phyloP scores from a whole-genome alignment of 2,888 invertebrate species.

The Helicoverpa assulta region DNA sequence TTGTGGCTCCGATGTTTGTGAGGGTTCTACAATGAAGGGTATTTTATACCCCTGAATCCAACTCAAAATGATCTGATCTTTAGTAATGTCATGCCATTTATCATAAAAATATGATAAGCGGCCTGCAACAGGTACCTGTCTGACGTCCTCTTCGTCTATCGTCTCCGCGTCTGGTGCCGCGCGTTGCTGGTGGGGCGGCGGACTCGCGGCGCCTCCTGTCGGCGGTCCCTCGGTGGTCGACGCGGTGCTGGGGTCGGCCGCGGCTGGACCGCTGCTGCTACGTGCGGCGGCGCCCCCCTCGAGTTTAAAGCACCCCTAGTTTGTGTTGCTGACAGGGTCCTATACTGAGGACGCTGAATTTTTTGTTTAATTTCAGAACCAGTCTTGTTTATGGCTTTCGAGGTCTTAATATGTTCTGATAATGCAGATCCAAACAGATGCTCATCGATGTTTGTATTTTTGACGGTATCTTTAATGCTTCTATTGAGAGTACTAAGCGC shows the following conservation, averaged over 20 bases:
- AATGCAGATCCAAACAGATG: too few relatives aligned
- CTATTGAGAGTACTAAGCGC: too few relatives aligned
- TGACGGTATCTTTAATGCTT: too few relatives aligned
- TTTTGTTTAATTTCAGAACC: not conserved
- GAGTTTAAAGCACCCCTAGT: constrained; percentile 18
- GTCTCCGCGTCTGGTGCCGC: not conserved
- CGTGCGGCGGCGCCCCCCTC: constrained; percentile 15
- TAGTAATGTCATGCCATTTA: constrained; percentile 1
- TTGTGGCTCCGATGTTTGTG: not conserved
- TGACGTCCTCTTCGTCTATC: not conserved
- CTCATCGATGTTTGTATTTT: too few relatives aligned
- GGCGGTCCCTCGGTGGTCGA: constrained; percentile 3
- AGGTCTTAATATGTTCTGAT: constrained; percentile 28
- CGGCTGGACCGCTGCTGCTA: constrained; percentile 8
- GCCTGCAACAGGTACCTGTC: constrained; percentile 17
- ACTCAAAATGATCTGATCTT: constrained; percentile 8
- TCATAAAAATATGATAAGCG: not conserved
- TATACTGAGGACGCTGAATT: not conserved
- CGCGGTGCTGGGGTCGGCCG: constrained; percentile 9
- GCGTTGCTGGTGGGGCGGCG: not conserved
- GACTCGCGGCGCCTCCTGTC: not conserved
- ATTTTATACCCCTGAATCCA: constrained; percentile 29
- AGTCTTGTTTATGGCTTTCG: constrained; percentile 17
- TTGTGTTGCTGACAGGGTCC: not conserved
- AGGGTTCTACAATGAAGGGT: constrained; percentile 5